These are phyloP conservation scores for Agrochola circellaris DNA, from an alignment of 2,888 invertebrate genomes.

Conservation along the genomic window DNA sequence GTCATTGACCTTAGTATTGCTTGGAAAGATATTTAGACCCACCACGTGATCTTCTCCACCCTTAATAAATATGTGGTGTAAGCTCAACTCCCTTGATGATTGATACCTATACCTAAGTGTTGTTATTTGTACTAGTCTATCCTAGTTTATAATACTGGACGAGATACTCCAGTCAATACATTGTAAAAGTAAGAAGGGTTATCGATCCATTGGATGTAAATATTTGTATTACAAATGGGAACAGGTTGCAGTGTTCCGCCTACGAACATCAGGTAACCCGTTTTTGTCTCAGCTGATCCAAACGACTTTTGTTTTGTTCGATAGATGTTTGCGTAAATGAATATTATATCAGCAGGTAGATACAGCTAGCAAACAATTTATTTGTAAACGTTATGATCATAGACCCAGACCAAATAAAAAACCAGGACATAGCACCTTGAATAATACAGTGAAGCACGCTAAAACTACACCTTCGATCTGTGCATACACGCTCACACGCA, in stretches of 20 bases:
- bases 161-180: constrained; percentile 25
- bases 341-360: not conserved
- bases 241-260: constrained; percentile 50
- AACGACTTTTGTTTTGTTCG: constrained; percentile 27
- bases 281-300: constrained; percentile 50
- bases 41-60: too few species aligned
- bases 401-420: too few species aligned
- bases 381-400: not conserved
- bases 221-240: constrained; percentile 57
- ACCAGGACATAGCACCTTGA: too few species aligned
- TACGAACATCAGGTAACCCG: constrained; percentile 44
- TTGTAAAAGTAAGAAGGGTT: constrained; percentile 40
- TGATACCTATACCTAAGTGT: not conserved
- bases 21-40: too few species aligned
- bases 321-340: constrained; percentile 30
- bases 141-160: not conserved
- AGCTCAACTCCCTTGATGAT: not conserved
- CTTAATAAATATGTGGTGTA: not conserved
- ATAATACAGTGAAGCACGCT: too few species aligned
- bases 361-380: not conserved
- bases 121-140: constrained; percentile 20
- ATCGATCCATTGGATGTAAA: constrained; percentile 61
- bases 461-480: too few species aligned
- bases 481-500: too few species aligned
- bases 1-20: too few species aligned